These are phyloP conservation scores for Tachycineta bicolor DNA, from an alignment of 2,113 vertebrate genomes.

Conservation along the genomic window DNA sequence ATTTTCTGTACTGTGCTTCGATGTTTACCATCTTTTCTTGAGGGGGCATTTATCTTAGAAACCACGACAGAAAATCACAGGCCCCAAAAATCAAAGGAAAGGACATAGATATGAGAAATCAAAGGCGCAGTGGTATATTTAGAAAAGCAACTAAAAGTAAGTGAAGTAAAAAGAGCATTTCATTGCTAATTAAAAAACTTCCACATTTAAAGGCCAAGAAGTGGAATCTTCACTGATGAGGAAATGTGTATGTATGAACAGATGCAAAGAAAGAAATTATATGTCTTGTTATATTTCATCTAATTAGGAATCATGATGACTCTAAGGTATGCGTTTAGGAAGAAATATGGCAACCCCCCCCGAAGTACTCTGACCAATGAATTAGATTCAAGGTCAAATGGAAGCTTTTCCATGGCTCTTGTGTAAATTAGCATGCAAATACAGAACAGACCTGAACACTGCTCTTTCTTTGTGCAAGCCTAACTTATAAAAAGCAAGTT, in stretches of 20 bases:
- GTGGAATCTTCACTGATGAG: conserved; percentile 15
- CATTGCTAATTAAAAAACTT: conserved; percentile 38
- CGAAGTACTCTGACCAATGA: background rate
- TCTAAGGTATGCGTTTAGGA: background rate
- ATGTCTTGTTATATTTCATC: conserved; percentile 18
- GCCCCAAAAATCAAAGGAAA: conserved; percentile 7
- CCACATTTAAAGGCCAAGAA: conserved; percentile 26
- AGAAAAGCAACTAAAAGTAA: background rate
- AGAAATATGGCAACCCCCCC: accelerated
- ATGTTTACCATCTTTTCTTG: background rate
- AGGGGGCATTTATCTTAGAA: conserved; percentile 20
- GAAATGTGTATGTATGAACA: conserved; percentile 33
- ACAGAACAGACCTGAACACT: background rate
- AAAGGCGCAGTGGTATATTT: background rate
- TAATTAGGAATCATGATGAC: conserved; percentile 17
- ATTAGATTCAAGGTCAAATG: background rate
- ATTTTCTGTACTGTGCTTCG: background rate
- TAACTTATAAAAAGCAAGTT: background rate
- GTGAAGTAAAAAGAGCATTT: conserved; percentile 37
- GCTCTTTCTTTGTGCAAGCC: background rate
- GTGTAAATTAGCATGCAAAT: background rate
- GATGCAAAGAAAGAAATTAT: conserved; percentile 50
- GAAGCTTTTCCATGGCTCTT: background rate
- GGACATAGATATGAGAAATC: background rate
- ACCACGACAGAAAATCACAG: background rate